Evolutionary conservation across 37 sponge, comb jelly and placozoan genomes (phyloP).

Genomic region (Ianthella basta): DNA sequence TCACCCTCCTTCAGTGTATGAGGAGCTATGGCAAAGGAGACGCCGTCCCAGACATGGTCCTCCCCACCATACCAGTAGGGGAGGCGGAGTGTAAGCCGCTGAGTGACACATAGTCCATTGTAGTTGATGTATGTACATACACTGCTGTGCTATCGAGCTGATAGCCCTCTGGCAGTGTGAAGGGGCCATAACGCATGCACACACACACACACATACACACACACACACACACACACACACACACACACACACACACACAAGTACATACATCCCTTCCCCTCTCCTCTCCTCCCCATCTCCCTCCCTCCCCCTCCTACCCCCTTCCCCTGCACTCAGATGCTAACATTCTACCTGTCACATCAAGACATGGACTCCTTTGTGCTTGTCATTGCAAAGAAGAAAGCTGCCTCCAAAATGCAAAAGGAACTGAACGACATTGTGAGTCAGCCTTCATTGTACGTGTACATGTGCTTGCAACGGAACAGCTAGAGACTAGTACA

Average conservation of each 20-base stretch:
- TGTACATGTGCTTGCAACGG: background rate
- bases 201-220: background rate
- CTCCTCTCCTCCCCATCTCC: no score
- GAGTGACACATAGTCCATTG: no score
- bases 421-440: slow-evolving; percentile 77
- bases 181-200: no score
- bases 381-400: slow-evolving; percentile 51
- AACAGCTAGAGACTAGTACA: background rate
- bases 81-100: no score
- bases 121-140: no score
- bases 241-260: background rate
- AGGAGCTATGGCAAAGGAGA: no score
- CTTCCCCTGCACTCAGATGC: slow-evolving; percentile 28
- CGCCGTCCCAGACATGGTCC: no score
- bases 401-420: slow-evolving; percentile 59
- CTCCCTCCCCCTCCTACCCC: background rate
- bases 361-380: slow-evolving; percentile 78
- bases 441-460: background rate
- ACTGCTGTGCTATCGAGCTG: no score
- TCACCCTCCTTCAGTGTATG: no score
- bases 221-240: background rate
- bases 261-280: no score
- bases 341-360: slow-evolving; percentile 57
- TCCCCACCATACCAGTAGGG: no score
- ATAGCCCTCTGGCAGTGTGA: no score